Evolutionary conservation across 2,797 vertebrate species (phyloP).

Genomic region (Diceros bicornis): DNA sequence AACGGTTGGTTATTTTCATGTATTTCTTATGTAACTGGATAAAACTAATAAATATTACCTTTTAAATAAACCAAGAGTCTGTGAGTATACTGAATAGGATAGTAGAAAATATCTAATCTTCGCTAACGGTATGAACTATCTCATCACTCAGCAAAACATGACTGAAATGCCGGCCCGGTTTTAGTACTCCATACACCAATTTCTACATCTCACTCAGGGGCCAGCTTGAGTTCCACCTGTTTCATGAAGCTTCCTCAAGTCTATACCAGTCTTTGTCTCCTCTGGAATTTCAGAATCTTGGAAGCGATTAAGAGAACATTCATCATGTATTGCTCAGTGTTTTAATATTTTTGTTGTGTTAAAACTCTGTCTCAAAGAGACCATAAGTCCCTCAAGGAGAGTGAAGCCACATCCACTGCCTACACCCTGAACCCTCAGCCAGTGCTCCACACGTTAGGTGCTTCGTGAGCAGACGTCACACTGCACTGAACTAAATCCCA

Average conservation of each 20-base stretch:
- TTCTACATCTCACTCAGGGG: not conserved
- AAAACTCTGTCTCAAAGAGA: not conserved
- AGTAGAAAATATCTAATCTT: not conserved
- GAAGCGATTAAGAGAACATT: not conserved
- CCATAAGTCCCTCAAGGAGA: not conserved
- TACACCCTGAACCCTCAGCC: not conserved
- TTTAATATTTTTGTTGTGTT: not conserved
- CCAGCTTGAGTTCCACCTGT: not conserved
- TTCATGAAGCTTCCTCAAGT: not conserved
- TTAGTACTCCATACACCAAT: not conserved
- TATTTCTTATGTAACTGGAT: not conserved
- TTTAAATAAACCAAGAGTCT: not conserved
- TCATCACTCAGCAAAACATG: not conserved
- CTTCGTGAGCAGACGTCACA: not conserved
- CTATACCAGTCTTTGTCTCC: not conserved
- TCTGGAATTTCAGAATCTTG: not conserved
- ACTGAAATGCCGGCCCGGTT: not conserved
- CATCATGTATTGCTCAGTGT: constrained; percentile 1
- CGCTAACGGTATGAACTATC: not conserved
- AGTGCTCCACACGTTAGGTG: not conserved
- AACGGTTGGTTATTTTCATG: not conserved
- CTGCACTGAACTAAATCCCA: not conserved
- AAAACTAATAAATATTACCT: constrained; percentile 30
- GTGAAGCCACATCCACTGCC: not conserved
- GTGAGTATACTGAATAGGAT: not conserved